Percentiles rank a stretch among this genome's conserved stretches.
Conservation (phyloP, 2,888 invertebrate genomes). For the Epiblema foenella region DNA sequence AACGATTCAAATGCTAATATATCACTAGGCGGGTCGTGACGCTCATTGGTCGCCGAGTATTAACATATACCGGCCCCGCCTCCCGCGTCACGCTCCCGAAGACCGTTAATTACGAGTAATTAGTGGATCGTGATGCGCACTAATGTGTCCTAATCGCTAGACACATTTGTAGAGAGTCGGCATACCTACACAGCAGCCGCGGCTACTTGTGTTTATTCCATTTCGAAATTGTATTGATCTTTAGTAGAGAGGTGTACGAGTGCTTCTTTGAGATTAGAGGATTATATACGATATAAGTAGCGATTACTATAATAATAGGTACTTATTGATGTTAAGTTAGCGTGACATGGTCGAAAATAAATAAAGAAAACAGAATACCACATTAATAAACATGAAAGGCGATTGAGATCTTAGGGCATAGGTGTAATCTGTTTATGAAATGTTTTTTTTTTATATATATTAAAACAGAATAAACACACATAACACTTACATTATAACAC, state of each 20-base stretch:
- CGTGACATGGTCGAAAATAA: neutral
- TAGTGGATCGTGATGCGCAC: slow-evolving; percentile 68
- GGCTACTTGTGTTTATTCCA: slow-evolving; percentile 31
- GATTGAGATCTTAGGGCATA: neutral
- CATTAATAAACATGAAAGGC: neutral
- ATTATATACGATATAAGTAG: neutral
- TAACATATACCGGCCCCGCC: slow-evolving; percentile 82
- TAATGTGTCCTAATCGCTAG: slow-evolving; percentile 52
- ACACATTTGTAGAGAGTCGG: slow-evolving; percentile 45
- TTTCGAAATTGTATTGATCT: neutral
- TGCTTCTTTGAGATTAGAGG: neutral
- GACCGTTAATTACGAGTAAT: slow-evolving; percentile 79
- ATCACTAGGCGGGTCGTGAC: slow-evolving; percentile 80
- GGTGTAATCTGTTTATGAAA: neutral
- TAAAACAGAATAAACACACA: no score
- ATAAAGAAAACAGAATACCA: neutral
- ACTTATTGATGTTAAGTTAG: no score
- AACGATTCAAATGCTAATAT: slow-evolving; percentile 84
- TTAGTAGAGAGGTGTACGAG: neutral
- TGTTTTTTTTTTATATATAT: no score
- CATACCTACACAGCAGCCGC: neutral
- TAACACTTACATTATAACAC: no score
- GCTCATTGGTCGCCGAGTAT: slow-evolving; percentile 80
- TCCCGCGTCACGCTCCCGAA: slow-evolving; percentile 68
- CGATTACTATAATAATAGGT: no score